Evolutionary conservation across 2,113 vertebrate species (phyloP).

Genomic region (Aythya baeri): DNA sequence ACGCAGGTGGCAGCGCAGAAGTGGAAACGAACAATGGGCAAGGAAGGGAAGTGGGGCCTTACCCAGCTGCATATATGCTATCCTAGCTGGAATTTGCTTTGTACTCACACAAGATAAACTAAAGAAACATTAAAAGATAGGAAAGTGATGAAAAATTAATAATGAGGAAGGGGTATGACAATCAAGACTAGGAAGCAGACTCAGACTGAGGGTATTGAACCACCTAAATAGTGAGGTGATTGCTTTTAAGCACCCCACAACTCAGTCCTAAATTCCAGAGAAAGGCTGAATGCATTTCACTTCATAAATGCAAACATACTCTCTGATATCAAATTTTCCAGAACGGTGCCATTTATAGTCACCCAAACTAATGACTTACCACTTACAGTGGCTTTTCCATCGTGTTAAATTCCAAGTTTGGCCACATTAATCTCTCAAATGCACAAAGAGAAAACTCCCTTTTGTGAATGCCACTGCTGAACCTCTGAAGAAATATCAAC

Average conservation of each 20-base stretch:
- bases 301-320: background rate
- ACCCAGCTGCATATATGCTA: background rate
- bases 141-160: background rate
- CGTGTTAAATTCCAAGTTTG: background rate
- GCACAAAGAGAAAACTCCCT: background rate
- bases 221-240: background rate
- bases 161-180: accelerated
- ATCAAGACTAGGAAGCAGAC: accelerated
- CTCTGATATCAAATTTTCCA: background rate
- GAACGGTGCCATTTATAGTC: background rate
- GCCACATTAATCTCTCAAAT: background rate
- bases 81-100: background rate
- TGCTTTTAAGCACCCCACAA: background rate
- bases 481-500: background rate
- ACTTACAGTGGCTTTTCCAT: background rate
- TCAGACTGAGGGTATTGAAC: background rate
- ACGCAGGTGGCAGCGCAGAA: accelerated
- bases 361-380: background rate
- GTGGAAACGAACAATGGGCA: background rate
- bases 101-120: background rate
- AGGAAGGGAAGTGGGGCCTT: background rate
- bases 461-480: background rate
- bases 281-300: background rate
- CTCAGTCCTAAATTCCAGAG: background rate
- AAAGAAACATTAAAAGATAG: background rate